These are phyloP conservation scores for Holacanthus passer DNA, from an alignment of 2,113 vertebrate genomes.

Conservation along the genomic window DNA sequence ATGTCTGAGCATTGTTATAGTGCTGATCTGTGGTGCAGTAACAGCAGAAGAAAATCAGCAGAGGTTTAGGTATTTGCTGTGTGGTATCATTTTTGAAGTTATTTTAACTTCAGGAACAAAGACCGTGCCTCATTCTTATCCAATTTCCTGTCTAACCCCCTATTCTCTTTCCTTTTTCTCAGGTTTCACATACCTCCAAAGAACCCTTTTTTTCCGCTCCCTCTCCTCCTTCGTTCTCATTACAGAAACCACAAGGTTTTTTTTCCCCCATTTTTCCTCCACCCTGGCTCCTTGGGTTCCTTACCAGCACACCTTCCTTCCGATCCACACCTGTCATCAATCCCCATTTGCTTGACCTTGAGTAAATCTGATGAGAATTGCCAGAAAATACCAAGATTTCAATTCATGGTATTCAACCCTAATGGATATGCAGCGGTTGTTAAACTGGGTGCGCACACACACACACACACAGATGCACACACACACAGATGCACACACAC, in stretches of 20 bases:
- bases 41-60: not conserved
- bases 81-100: too few relatives aligned
- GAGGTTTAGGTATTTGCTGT: too few relatives aligned
- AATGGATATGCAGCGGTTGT: not conserved
- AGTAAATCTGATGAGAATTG: not conserved
- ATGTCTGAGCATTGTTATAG: not conserved
- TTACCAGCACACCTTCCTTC: not conserved
- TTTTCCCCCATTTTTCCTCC: not conserved
- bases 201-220: not conserved
- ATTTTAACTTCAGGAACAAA: not conserved
- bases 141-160: not conserved
- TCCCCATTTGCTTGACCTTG: not conserved
- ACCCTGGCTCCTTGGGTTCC: not conserved
- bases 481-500: not conserved
- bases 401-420: not conserved
- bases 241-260: not conserved
- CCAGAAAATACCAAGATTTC: not conserved
- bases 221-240: not conserved
- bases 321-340: too few relatives aligned
- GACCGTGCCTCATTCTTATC: not conserved
- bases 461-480: too few relatives aligned
- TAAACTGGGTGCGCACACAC: not conserved
- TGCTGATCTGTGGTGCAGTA: not conserved
- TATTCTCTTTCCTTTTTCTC: not conserved
- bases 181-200: not conserved